phyloP scores from a whole-genome alignment of 2,113 vertebrate genomes.

The Raja brachyura region DNA sequence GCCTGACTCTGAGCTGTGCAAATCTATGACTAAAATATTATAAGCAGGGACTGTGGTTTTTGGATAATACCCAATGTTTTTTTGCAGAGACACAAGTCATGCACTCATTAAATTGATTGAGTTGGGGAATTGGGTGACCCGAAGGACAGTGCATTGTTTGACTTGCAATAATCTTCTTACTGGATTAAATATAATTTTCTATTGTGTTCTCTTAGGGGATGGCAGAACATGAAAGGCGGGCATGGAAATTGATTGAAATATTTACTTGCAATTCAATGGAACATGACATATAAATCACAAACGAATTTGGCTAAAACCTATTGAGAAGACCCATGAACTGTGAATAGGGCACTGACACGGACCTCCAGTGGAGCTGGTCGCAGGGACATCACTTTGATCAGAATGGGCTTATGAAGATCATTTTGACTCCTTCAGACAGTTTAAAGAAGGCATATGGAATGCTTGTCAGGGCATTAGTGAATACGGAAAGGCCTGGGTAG shows the following conservation, averaged over 20 bases:
- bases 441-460: too few relatives aligned
- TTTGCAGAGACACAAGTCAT: background rate
- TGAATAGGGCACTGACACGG: background rate
- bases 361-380: background rate
- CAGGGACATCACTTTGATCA: background rate
- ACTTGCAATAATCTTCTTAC: background rate
- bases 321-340: background rate
- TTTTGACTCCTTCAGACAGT: background rate
- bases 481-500: too few relatives aligned
- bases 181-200: conserved; percentile 7
- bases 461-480: too few relatives aligned
- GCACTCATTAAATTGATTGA: conserved; percentile 8
- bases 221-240: background rate
- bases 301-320: background rate
- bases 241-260: background rate
- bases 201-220: background rate
- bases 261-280: conserved; percentile 7
- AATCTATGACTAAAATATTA: too few relatives aligned
- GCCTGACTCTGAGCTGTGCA: too few relatives aligned
- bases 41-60: background rate
- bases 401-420: background rate
- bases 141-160: background rate
- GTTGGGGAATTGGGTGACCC: background rate
- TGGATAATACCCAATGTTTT: background rate
- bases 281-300: background rate